Evolutionary conservation across 2,888 invertebrate species (phyloP).

Genomic region (Odontothrips loti): DNA sequence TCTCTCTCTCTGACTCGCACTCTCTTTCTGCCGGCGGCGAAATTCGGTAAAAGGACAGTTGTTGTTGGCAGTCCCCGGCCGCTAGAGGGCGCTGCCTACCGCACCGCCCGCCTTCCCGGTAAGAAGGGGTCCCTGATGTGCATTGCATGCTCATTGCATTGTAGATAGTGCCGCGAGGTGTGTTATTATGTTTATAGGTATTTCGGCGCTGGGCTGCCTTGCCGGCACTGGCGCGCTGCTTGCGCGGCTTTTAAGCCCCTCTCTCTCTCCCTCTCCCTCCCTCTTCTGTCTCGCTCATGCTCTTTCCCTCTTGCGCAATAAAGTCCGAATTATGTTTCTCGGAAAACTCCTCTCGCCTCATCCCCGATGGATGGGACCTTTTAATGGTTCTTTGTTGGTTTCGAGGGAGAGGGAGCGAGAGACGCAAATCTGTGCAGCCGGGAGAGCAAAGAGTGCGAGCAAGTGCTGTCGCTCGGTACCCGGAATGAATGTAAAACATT

Average conservation of each 20-base stretch:
- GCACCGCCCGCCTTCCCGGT: background rate
- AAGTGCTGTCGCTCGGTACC: background rate
- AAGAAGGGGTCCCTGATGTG: background rate
- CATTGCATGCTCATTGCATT: background rate
- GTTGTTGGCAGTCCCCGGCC: too few species aligned
- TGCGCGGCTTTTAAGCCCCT: too few species aligned
- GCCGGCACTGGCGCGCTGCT: background rate
- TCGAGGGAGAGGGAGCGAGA: background rate
- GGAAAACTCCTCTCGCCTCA: conserved; percentile 12
- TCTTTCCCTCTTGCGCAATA: background rate
- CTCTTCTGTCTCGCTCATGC: background rate
- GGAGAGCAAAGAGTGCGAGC: background rate
- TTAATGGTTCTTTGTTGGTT: conserved; percentile 26
- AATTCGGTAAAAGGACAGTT: too few species aligned
- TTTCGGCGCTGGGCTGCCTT: background rate
- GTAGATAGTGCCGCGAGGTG: background rate
- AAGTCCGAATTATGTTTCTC: conserved; percentile 23
- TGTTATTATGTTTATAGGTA: conserved; percentile 23
- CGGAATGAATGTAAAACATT: conserved; percentile 25
- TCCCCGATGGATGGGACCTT: conserved; percentile 10
- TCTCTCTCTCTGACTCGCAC: too few species aligned
- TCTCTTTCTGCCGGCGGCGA: too few species aligned
- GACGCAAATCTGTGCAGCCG: conserved; percentile 7
- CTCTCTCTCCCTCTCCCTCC: too few species aligned
- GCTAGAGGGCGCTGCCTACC: background rate